Base-by-base conservation (phyloP, 2,888 invertebrate genomes). In the Parnassius glacialis region DNA sequence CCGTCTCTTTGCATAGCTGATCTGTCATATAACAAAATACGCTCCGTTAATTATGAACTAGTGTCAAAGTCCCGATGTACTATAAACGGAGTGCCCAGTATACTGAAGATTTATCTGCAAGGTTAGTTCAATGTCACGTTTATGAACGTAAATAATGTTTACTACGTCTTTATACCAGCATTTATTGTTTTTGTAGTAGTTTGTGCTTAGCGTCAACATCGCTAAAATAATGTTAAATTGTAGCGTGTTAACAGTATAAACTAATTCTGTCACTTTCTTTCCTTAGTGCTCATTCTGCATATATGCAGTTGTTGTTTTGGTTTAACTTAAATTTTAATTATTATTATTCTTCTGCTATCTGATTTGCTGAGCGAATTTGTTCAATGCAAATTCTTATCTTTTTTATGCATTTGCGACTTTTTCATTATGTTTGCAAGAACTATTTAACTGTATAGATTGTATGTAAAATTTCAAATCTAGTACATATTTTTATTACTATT, bases 1-100 rank as follows among this genome's bases (percentile, higher is more conserved):
- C 96, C 97, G 0, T 94, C 95, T 2, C 91, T 97, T 10, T 97
- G 97, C 76, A 93, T 94, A 81, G 96, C 96, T 2, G 96, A 97
- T 81, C 87, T 97, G 52, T 95, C 95, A 3, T 93, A 94, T 75
- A 97, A 97, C 81, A 93, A 93, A 74, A 96, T 97, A 67, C 92
- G 93, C 58, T 92, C 93, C 9, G 92, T 97, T 34, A 95, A 95
- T 60, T 93, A 94, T 58, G 96, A 96, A 74, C 89, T 97, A 54
- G 96, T 96, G 1, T 93, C 95, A 34, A 95, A 96, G 79, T 96
- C 96, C 1, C 93, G 95, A 71, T 97, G 97, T 81, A 95, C 93
- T 65, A 94, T 95, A 64, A 95, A 95, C 76, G 96, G 96, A 61
- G 95, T 96, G n/a, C 94, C 95, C 69, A 94, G 94, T 68, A 93